Evolutionary conservation across 2,888 invertebrate genomes (phyloP).

Genomic region (Tetranychus truncatus): DNA sequence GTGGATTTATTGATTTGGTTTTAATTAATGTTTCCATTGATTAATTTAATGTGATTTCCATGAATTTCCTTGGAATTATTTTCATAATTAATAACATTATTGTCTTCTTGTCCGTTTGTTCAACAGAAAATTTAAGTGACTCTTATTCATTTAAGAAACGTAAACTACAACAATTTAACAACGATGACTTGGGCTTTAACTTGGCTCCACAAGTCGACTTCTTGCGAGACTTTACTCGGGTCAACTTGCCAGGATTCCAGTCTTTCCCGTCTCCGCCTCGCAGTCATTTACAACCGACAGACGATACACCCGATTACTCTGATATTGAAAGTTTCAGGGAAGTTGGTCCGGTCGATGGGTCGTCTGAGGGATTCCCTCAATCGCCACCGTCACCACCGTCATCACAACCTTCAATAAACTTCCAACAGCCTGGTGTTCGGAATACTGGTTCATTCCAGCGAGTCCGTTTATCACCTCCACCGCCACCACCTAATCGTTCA

Average conservation of each 20-base stretch:
- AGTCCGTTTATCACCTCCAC: neutral
- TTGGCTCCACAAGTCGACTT: conserved; percentile 12
- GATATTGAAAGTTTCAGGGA: conserved; percentile 10
- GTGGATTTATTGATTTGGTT: neutral
- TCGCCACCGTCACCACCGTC: neutral
- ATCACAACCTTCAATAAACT: neutral
- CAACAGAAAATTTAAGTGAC: neutral
- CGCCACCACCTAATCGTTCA: conserved; percentile 2
- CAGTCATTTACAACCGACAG: neutral
- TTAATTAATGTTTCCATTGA: neutral
- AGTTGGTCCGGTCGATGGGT: neutral
- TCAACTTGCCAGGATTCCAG: neutral
- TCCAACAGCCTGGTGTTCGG: neutral
- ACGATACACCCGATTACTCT: conserved; percentile 7
- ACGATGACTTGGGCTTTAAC: conserved; percentile 18
- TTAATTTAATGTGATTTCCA: neutral
- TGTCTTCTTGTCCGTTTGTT: neutral
- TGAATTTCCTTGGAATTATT: neutral
- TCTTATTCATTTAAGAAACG: neutral
- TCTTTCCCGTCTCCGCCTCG: conserved; percentile 5
- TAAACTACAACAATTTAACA: neutral
- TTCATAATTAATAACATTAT: neutral
- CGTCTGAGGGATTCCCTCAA: neutral
- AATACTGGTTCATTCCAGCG: conserved; percentile 8
- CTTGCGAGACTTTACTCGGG: conserved; percentile 12